These are phyloP conservation scores for Mythimna albipuncta DNA, from an alignment of 2,888 invertebrate genomes.

Conservation along the genomic window DNA sequence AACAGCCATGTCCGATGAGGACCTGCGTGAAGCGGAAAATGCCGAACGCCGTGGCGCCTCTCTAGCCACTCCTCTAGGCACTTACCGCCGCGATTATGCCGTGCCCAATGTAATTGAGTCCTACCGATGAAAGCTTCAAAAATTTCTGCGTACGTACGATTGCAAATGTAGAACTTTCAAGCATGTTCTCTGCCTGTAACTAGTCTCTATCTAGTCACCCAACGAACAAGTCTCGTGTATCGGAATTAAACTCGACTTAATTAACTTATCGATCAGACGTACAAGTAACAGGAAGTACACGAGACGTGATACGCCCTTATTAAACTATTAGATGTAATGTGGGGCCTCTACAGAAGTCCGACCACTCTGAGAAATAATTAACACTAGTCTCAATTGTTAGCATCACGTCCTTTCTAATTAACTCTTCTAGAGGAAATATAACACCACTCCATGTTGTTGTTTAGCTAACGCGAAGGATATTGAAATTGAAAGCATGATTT, in stretches of 20 bases:
- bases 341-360: slow-evolving; percentile 5
- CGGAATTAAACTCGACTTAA: slow-evolving; percentile 14
- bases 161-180: not conserved
- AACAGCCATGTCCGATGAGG: no score
- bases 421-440: slow-evolving; percentile 9
- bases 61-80: no score
- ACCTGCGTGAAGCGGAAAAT: no score
- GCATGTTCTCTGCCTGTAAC: not conserved
- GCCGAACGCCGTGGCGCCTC: no score
- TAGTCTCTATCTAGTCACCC: not conserved
- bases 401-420: slow-evolving; percentile 18
- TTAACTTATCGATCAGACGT: slow-evolving; percentile 24
- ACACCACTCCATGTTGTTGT: slow-evolving; percentile 19
- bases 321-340: slow-evolving; percentile 8
- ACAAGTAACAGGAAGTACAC: slow-evolving; percentile 15
- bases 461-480: slow-evolving; percentile 8
- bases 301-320: slow-evolving; percentile 1
- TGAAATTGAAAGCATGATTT: slow-evolving; percentile 22
- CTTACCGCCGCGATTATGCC: no score
- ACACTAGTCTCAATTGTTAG: slow-evolving; percentile 8
- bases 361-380: slow-evolving; percentile 12
- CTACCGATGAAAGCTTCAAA: not conserved
- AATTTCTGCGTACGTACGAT: not conserved
- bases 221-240: slow-evolving; percentile 21
- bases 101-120: no score